Base-by-base conservation (phyloP, 1,140 invertebrate species). In the Ladona fulva region DNA sequence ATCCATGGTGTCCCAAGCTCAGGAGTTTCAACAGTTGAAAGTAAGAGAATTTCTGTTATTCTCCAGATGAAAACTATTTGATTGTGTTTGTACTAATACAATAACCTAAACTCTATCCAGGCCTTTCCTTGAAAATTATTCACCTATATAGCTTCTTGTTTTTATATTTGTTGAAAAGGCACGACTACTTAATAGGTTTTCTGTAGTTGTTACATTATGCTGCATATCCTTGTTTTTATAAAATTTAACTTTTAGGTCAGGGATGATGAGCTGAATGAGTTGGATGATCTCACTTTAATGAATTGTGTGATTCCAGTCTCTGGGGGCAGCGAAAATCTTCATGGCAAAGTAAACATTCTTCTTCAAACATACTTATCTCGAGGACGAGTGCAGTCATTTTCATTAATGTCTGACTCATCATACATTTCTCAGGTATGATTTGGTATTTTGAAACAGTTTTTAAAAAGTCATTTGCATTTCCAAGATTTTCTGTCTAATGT, bases 271-370 rank as follows among this genome's bases (percentile, higher is more conserved):
- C 85, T 97, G 81, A 89, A 93, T 19, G 97, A 99, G 83, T 84
- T 99, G 29, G 94, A 98, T 81, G 86, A 90, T 42, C 85, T 97
- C 24, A 86, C 89, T 42, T 83, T 87, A 5, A 86, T 91, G 44
- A 89, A 91, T 82, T 97, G 96, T 83, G 89, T 93, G 81, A 85
- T 96, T 25, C 87, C 89, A 75, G 91, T 94, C 0, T 87, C 89
- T 77, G 94, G 95, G 19, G 93, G 95, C 0, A 89, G 90, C 22
- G 97, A 98, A 84, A 97, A 97, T 84, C 88, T 95, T 42, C 89
- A 95, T 82, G 97, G 96, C 77, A 99, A 99, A 91, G 97, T 99
- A 24, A 99, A 99, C 85, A 97, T 98, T 82, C 87, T 99, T 7
- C 89, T 99, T 79, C 98, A 99, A 85, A 93, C 95, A 0, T 96